A percentile compares a stretch with the other conserved stretches of the same genome.
These are phyloP conservation scores for Isaurus tuberculatus DNA, from an alignment of 92 coral and sea anemone genomes.

Conservation along the genomic window DNA sequence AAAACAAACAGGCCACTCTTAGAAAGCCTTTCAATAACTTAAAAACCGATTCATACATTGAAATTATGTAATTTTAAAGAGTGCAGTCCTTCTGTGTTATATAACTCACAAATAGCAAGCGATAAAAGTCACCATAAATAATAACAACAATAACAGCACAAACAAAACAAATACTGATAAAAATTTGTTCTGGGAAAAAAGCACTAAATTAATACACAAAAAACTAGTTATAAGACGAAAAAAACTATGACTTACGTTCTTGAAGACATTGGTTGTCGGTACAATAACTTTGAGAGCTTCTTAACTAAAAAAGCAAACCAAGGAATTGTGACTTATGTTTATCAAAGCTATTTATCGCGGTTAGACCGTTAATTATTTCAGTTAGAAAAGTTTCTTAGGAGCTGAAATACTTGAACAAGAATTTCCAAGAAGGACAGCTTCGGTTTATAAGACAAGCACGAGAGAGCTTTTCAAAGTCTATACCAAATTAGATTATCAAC, in stretches of 20 bases:
- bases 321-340: background rate
- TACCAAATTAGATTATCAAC: conserved; percentile 11
- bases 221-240: background rate
- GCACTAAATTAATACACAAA: too few species aligned
- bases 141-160: conserved; percentile 7
- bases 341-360: conserved; percentile 7
- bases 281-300: conserved; percentile 96
- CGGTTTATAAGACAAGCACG: background rate
- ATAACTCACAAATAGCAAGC: background rate
- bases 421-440: conserved; percentile 17
- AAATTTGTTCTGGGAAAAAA: background rate
- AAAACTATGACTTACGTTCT: conserved; percentile 80
- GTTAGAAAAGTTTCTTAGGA: background rate
- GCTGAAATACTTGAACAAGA: background rate
- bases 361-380: background rate
- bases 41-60: background rate
- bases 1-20: background rate
- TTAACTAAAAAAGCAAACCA: conserved; percentile 64
- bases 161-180: background rate
- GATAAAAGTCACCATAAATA: conserved; percentile 1
- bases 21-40: background rate
- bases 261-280: conserved; percentile 96
- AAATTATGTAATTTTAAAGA: background rate
- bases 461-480: background rate
- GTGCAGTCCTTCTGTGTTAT: background rate